These are phyloP conservation scores for Diplosoma virens DNA, from an alignment of 23 tunicate genomes.

Conservation along the genomic window DNA sequence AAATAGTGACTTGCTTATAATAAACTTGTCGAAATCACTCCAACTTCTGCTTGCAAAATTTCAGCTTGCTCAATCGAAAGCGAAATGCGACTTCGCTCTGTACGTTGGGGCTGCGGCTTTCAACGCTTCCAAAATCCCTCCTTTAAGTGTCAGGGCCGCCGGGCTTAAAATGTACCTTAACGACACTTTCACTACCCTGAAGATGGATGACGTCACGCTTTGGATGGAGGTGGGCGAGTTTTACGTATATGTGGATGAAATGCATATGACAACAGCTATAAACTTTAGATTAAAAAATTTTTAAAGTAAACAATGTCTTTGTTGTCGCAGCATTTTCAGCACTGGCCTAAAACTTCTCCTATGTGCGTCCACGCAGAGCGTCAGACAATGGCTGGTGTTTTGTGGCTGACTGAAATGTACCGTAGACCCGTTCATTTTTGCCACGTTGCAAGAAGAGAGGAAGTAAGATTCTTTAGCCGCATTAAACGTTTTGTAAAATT, in stretches of 20 bases:
- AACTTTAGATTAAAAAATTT: too few relatives aligned
- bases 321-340: conserved; percentile 61
- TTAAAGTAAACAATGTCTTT: too few relatives aligned
- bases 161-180: conserved; percentile 78
- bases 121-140: conserved; percentile 37
- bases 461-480: too few relatives aligned
- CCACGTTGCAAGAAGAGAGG: conserved; percentile 83
- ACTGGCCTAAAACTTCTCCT: conserved; percentile 85
- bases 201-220: conserved; percentile 56
- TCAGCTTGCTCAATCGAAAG: conserved; percentile 56
- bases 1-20: too few relatives aligned
- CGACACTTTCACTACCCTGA: conserved; percentile 82
- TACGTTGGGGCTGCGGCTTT: conserved; percentile 58
- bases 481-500: too few relatives aligned
- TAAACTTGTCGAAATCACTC: too few relatives aligned
- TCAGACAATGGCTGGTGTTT: conserved; percentile 80
- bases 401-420: conserved; percentile 69
- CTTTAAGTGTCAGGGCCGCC: conserved; percentile 35
- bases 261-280: background rate
- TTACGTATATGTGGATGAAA: background rate
- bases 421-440: conserved; percentile 82
- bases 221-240: conserved; percentile 67
- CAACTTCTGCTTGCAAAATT: background rate
- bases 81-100: conserved; percentile 71
- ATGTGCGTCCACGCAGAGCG: conserved; percentile 81